Conservation (phyloP, 2,797 vertebrate species). For the Phaenicophaeus curvirostris region DNA sequence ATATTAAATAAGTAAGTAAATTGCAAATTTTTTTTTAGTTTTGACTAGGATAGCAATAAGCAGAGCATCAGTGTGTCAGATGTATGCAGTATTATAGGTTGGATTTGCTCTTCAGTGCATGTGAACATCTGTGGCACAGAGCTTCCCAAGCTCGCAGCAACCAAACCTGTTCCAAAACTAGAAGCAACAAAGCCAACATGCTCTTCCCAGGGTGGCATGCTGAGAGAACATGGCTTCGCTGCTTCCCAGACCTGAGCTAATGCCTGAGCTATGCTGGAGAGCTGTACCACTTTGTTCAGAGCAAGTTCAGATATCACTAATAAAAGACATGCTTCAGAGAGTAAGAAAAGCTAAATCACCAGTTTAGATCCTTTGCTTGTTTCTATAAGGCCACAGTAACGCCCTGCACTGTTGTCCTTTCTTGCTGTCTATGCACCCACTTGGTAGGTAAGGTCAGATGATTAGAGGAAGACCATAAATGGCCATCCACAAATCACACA, state of each 20-base stretch:
- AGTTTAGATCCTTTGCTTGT: not conserved
- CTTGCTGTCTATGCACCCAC: not conserved
- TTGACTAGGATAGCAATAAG: conserved; percentile 2
- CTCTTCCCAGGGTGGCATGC: conserved; percentile 51
- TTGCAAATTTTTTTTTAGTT: conserved; percentile 4
- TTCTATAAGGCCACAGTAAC: not conserved
- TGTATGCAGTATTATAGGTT: not conserved
- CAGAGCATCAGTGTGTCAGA: not conserved
- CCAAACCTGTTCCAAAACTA: conserved; percentile 1
- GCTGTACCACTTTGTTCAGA: not conserved
- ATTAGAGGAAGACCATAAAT: not conserved
- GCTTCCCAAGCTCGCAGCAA: conserved; percentile 19
- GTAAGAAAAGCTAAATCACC: not conserved
- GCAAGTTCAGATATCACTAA: conserved; percentile 9
- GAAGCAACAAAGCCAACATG: conserved; percentile 24
- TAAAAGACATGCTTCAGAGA: not conserved
- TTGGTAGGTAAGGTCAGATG: not conserved
- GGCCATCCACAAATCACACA: not conserved
- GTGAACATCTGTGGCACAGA: conserved; percentile 64
- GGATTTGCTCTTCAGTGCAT: conserved; percentile 21
- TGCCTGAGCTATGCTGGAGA: conserved; percentile 36
- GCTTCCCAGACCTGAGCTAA: conserved; percentile 61
- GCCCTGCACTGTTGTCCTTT: not conserved
- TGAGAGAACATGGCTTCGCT: conserved; percentile 42
- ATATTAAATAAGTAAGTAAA: not conserved